Base-by-base conservation (phyloP, 2,888 invertebrate genomes). In the Kryphioiulus occultus region DNA sequence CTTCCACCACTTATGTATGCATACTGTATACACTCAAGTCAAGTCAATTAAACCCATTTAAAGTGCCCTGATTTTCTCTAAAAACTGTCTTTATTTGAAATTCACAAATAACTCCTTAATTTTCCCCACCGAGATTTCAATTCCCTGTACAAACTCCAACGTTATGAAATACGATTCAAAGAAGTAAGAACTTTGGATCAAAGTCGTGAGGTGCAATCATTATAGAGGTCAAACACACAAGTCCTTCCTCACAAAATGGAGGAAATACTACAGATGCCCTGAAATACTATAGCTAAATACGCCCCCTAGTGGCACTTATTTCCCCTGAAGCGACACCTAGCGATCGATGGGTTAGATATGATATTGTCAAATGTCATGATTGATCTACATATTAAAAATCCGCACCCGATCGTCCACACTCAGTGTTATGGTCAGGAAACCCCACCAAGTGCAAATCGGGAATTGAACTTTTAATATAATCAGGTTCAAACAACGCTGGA, bases 401-500 rank as follows among this genome's bases (percentile, higher is more conserved):
- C 1, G 59, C 59, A 68, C 59, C 59, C 19, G 22, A 68, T 68
- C 22, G 59, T 10, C 22, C 9, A 68, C 22, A 12, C 22, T 7
- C 4, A 22, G 59, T 68, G 59, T 68, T 68, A 68, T 22, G 59
- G n/a, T 68, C 59, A 68, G 59, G n/a, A 68, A 68, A 68, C 59
- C 59, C 59, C 59, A 68, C 59, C 59, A 68, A 68, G 59, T 22
- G 59, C 59, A 68, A 68, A 68, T 68, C 59, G 59, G 59, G 59
- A 68, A 68, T 68, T 68, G 59, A 68, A 68, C 59, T 68, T 68
- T 68, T 68, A 68, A 68, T 68, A 68, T 68, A 68, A 68, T 68
- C 59, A 68, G 22, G 59, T 68, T 68, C 59, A 68, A 68, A 68
- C 22, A 22, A 68, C 9, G 59, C 59, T 10, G n/a, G 10, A 44